phyloP scores from a whole-genome alignment of 2,113 vertebrate genomes.

The Pantherophis guttatus region DNA sequence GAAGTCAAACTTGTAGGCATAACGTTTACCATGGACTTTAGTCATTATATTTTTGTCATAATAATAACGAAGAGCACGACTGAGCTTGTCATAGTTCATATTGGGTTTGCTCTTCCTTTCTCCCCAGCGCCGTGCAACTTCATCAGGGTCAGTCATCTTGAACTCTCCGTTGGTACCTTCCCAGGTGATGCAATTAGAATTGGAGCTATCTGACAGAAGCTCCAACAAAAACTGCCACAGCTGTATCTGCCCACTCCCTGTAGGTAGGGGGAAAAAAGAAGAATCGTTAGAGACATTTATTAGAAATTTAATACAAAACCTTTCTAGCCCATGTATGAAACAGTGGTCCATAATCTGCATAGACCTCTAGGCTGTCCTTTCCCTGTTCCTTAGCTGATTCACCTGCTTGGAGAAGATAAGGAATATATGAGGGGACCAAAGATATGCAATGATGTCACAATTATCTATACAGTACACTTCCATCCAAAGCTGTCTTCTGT shows the following conservation, averaged over 20 bases:
- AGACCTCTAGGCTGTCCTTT: not conserved
- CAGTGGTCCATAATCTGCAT: not conserved
- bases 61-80: conserved; percentile 87
- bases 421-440: not conserved
- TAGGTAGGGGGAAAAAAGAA: not conserved
- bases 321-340: not conserved
- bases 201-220: conserved; percentile 84
- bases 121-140: conserved; percentile 87
- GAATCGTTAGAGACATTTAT: not conserved
- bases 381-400: not conserved
- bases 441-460: too few relatives aligned
- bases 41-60: conserved; percentile 94
- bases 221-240: conserved; percentile 89
- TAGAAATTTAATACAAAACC: not conserved
- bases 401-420: not conserved
- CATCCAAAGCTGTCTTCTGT: not conserved
- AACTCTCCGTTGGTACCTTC: conserved; percentile 88
- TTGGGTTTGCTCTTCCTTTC: conserved; percentile 87
- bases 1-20: conserved; percentile 91
- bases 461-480: not conserved
- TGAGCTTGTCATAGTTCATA: conserved; percentile 92
- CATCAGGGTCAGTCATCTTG: conserved; percentile 87
- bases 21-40: conserved; percentile 89
- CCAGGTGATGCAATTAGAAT: conserved; percentile 88
- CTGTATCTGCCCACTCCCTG: conserved; percentile 88